phyloP scores from a whole-genome alignment of 1,140 invertebrate genomes.

The Thrips palmi region DNA sequence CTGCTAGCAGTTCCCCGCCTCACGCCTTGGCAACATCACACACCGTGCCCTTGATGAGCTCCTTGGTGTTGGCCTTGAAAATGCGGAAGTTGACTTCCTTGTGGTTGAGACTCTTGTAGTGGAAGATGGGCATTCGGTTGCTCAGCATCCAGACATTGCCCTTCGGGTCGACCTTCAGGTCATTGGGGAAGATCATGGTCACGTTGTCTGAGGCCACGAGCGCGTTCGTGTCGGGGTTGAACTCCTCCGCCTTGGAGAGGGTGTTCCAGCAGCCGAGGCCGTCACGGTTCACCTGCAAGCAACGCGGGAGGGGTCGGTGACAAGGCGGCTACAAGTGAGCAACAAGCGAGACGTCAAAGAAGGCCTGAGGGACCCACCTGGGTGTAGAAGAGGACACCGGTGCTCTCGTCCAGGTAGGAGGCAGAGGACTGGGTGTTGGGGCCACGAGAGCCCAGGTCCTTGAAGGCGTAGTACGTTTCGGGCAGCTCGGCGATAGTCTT shows the following conservation, averaged over 20 bases:
- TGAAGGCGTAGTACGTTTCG: slow-evolving; percentile 42
- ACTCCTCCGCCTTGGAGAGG: slow-evolving; percentile 27
- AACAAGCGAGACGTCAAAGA: no score
- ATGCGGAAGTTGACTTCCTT: slow-evolving; percentile 55
- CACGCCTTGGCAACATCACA: no score
- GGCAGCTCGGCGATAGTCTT: slow-evolving; percentile 28
- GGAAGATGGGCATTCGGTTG: slow-evolving; percentile 46
- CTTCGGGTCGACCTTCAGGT: slow-evolving; percentile 51
- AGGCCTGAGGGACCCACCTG: no score
- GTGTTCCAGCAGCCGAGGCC: slow-evolving; percentile 61
- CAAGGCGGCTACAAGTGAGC: no score
- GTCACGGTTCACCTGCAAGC: slow-evolving; percentile 55
- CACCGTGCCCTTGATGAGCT: slow-evolving; percentile 46
- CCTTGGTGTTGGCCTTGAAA: slow-evolving; percentile 37
- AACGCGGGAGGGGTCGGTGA: no score
- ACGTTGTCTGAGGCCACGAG: slow-evolving; percentile 47
- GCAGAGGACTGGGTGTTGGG: slow-evolving; percentile 51
- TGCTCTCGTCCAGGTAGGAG: slow-evolving; percentile 47
- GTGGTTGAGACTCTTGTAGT: slow-evolving; percentile 40
- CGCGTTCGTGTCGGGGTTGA: slow-evolving; percentile 17
- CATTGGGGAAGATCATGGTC: slow-evolving; percentile 57
- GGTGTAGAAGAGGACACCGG: slow-evolving; percentile 54
- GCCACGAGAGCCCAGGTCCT: slow-evolving; percentile 44
- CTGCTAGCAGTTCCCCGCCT: no score
- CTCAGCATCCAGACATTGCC: slow-evolving; percentile 54